Evolutionary conservation across 1,140 invertebrate genomes (phyloP), one percentile per base, ranked within the genome.

Genomic region (Riptortus pedestris): DNA sequence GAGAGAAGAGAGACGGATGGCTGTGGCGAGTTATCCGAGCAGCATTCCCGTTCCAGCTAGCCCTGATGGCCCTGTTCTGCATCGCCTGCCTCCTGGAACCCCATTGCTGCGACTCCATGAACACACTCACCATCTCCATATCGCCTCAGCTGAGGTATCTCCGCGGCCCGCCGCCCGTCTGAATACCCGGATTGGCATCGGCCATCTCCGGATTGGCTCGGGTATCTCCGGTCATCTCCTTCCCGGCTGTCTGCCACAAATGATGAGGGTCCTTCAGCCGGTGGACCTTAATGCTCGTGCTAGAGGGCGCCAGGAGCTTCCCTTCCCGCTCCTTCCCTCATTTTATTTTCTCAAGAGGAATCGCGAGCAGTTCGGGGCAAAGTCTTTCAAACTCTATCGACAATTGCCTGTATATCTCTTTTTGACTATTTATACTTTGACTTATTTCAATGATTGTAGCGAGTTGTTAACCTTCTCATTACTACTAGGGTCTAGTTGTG

Each of bases 81-180:
- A 82, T 90, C 26, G 87, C 87, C 2, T 92, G 86, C 74, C 78
- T 91, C 14, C 78, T 92, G 66, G 90, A 92, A 70, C 83, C 82
- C 2, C 80, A 86, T 38, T 92, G 90, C 73, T 92, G 90, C 74
- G 90, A 93, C 72, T 81, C 85, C 14, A 79, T 90, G 63, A 91
- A 93, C 76, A 90, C 87, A 60, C 80, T 93, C 65, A 85, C 84
- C 27, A 79, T 88, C 69, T 90, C 87, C 0, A 77, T 93, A 22
- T 85, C 86, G 2, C 90, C 90, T 1, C 89, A 93, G 71, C 75
- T 94, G 63, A 83, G 87, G 55, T 93, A 93, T 69, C 82, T 91
- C 7, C 81, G 85, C 51, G 90, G 91, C 66, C 89, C 90, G 20
- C 91, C 91, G 31, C 90, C 91, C 0, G 82, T 89, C 62, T 91